Evolutionary conservation across 2,797 vertebrate species (phyloP), one percentile per base, ranked within the genome.

Genomic region (Acipenser ruthenus): DNA sequence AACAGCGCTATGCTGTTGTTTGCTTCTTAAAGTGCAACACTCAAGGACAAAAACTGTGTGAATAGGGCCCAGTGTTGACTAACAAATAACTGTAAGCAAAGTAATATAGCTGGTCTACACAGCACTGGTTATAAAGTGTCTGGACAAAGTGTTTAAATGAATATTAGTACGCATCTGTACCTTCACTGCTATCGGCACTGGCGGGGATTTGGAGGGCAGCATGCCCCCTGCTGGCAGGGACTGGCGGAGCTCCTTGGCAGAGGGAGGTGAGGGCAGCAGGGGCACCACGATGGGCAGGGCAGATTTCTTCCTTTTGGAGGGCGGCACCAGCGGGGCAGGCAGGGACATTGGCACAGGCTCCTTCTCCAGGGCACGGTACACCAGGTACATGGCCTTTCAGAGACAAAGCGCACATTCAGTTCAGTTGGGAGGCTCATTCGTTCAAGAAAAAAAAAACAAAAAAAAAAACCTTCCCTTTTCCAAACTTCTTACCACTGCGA

Each of bases 341-440:
- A 99, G 86, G 73, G 91, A 91, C 93, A 98, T 94, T 83, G 96
- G 95, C 79, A 98, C 95, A 63, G 92, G 84, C 78, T 98, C 96
- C 47, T 95, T 95, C 82, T 99, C 97, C 84, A 99, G 84, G 62
- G 96, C 96, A 74, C 94, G 92, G 84, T 99, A 99, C 51, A 99
- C 97, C 88, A 99, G 87, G 91, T 93, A 96, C 96, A 99, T 99
- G 71, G 96, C 97, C 97, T 99, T 74, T 12, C 55, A 11, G 18
- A 63, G 75, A 69, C 75, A 51, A 55, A 69, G 18, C 69, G 64
- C 53, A 48, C 37, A 65, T 76, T 59, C 37, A 47, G 52, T 37
- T 7, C 62, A 63, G 55, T 53, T 53, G 53, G 53, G 58, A 4
- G 12, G 0, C 51, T 53, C 51, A 12, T 9, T 12, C 51, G 4